Conservation (phyloP, 1,140 invertebrate species). For the Elysia chlorotica region DNA sequence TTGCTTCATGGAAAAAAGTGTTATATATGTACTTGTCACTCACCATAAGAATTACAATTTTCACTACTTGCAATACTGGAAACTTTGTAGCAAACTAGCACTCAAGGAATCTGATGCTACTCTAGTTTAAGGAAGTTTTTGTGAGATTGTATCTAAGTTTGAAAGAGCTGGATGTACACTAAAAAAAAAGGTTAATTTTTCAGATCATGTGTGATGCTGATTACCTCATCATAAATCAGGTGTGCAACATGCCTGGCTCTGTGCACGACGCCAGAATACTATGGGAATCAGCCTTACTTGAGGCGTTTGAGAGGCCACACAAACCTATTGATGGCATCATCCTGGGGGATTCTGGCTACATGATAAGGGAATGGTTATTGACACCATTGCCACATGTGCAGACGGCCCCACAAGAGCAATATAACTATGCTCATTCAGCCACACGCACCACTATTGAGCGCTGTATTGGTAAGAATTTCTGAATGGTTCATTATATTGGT, state of each 20-base stretch:
- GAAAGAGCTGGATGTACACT: too few species aligned
- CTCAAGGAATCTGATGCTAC: too few species aligned
- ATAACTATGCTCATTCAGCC: constrained; percentile 1
- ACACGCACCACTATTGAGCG: constrained; percentile 16
- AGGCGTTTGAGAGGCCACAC: constrained; percentile 31
- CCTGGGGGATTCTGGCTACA: constrained; percentile 17
- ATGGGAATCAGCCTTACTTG: constrained; percentile 63
- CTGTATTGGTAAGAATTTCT: too few species aligned
- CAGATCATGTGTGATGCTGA: constrained; percentile 13
- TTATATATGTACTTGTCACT: too few species aligned
- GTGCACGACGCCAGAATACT: constrained; percentile 15
- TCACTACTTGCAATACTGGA: too few species aligned
- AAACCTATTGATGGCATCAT: constrained; percentile 1
- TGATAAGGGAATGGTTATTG: constrained; percentile 11
- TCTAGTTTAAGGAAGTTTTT: too few species aligned
- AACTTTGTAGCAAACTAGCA: too few species aligned
- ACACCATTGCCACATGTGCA: background rate
- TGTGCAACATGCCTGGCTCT: constrained; percentile 11
- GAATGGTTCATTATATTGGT: too few species aligned
- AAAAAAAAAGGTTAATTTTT: too few species aligned
- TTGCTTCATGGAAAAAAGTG: too few species aligned
- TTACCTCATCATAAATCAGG: constrained; percentile 3
- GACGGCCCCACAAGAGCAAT: constrained; percentile 3
- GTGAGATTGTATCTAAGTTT: too few species aligned
- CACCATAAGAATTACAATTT: too few species aligned